Percentiles rank a stretch among this genome's conserved stretches.
phyloP scores from a whole-genome alignment of 2,113 vertebrate species.

The Tetraodon nigroviridis region DNA sequence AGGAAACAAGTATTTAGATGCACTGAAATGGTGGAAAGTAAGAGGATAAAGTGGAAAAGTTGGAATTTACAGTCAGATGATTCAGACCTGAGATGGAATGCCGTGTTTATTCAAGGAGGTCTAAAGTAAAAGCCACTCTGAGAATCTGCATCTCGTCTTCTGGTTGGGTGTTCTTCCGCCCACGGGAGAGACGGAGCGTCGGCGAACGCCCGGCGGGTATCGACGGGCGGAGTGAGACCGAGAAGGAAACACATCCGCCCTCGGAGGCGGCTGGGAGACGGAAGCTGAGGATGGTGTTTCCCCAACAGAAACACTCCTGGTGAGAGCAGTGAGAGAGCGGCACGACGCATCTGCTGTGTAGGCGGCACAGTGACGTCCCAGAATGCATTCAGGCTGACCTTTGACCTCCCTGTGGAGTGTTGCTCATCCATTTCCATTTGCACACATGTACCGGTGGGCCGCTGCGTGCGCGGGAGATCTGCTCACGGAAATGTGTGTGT shows the following conservation, averaged over 20 bases:
- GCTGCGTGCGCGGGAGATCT: conserved; percentile 10
- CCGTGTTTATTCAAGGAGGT: no score
- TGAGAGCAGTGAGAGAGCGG: conserved; percentile 50
- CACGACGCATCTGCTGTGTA: conserved; percentile 65
- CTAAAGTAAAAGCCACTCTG: no score
- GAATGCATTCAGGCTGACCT: conserved; percentile 54
- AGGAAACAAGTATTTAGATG: conserved; percentile 19
- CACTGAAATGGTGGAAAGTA: conserved; percentile 36
- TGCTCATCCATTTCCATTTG: conserved; percentile 39
- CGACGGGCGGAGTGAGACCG: conserved; percentile 15
- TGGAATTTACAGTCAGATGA: no score
- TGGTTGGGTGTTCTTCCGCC: conserved; percentile 44
- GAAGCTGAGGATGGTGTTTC: conserved; percentile 41
- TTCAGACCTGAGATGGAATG: no score
- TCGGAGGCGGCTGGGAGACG: conserved; percentile 5
- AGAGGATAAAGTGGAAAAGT: no score
- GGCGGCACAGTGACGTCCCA: conserved; percentile 61
- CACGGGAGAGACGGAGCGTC: conserved; percentile 41
- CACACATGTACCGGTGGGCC: conserved; percentile 33
- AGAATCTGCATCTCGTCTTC: conserved; percentile 24
- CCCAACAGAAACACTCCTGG: conserved; percentile 52
- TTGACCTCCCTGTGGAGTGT: conserved; percentile 57
- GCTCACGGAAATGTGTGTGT: conserved; percentile 22
- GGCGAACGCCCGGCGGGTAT: conserved; percentile 48
- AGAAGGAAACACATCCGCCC: conserved; percentile 42